phyloP scores from a whole-genome alignment of 1,140 invertebrate genomes.

The Chrysopa pallens region DNA sequence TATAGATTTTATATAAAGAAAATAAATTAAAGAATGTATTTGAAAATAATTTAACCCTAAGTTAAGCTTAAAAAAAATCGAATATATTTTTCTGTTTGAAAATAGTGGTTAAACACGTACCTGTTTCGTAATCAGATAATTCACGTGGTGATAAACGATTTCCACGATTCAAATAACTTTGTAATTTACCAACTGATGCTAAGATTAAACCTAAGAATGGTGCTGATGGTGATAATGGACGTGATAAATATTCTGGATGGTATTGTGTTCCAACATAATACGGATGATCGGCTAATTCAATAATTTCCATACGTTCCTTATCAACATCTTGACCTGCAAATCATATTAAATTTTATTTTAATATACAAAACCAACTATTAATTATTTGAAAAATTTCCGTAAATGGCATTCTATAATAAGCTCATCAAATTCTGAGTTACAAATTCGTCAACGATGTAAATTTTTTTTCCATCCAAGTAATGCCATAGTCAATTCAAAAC shows the following conservation, averaged over 20 bases:
- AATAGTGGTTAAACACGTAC: slow-evolving; percentile 13
- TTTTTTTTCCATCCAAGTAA: no score
- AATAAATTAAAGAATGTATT: no score
- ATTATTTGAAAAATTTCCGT: no score
- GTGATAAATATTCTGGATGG: slow-evolving; percentile 93
- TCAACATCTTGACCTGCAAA: slow-evolving; percentile 41
- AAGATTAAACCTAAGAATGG: slow-evolving; percentile 90
- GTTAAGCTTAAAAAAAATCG: no score
- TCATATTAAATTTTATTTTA: background rate
- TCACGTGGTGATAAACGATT: slow-evolving; percentile 47
- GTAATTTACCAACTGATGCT: slow-evolving; percentile 60
- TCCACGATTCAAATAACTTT: slow-evolving; percentile 46
- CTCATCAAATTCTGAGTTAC: no score
- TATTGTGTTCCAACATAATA: slow-evolving; percentile 95
- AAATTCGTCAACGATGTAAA: no score
- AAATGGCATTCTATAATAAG: no score
- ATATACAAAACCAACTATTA: slow-evolving; percentile 10
- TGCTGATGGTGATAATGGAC: slow-evolving; percentile 84
- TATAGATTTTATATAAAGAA: no score
- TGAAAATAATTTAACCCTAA: no score
- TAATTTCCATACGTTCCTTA: slow-evolving; percentile 70
- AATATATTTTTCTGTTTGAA: no score
- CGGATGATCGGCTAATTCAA: slow-evolving; percentile 55
- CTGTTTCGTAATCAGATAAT: slow-evolving; percentile 48
- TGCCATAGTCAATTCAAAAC: no score